These are phyloP conservation scores for Cichladusa arquata DNA, from an alignment of 2,113 vertebrate species.

Conservation along the genomic window DNA sequence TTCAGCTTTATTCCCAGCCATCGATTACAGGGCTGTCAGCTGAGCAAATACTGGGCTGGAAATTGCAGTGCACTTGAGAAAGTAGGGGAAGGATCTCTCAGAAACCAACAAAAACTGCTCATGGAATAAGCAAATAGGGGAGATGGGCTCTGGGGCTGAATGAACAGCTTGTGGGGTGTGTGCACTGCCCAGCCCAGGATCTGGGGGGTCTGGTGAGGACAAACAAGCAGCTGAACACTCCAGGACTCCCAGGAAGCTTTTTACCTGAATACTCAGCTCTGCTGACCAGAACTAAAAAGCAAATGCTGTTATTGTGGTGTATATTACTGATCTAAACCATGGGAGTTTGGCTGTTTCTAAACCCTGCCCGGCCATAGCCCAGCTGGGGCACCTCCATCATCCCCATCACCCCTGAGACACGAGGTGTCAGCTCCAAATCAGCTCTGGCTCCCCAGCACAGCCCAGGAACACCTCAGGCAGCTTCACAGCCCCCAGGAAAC, in stretches of 20 bases:
- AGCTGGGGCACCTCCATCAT: accelerated
- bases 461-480: neutral
- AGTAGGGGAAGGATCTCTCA: neutral
- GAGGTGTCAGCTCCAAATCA: neutral
- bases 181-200: neutral
- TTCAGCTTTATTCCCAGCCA: neutral
- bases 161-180: neutral
- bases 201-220: accelerated
- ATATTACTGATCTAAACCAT: neutral
- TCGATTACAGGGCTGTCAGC: neutral
- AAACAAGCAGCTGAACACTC: neutral
- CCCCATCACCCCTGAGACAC: neutral
- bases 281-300: neutral
- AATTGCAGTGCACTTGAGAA: neutral
- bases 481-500: neutral
- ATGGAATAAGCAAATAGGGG: neutral
- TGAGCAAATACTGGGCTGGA: neutral
- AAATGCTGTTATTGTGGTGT: neutral
- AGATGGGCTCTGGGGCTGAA: neutral
- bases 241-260: neutral
- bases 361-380: accelerated
- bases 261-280: neutral
- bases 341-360: neutral
- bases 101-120: neutral
- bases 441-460: accelerated